Evolutionary conservation across 1,140 invertebrate species (phyloP).

Genomic region (Papilio xuthus): DNA sequence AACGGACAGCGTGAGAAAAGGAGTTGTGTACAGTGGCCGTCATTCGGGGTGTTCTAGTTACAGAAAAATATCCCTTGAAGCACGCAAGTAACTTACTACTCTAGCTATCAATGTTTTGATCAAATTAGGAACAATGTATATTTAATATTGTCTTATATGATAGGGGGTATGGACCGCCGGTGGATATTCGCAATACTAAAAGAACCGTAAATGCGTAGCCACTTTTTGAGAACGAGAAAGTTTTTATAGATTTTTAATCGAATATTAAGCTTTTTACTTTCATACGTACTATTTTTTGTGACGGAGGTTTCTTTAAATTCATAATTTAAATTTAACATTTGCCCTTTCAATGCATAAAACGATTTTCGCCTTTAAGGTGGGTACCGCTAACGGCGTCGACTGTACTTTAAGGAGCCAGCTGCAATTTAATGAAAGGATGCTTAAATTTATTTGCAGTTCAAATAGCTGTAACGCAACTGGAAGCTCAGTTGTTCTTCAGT

Average conservation of each 20-base stretch:
- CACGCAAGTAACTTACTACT: neutral
- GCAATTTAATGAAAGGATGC: constrained; percentile 28
- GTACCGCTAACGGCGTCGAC: neutral
- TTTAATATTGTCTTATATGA: too few species aligned
- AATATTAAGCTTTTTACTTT: too few species aligned
- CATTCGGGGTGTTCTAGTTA: neutral
- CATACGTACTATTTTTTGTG: too few species aligned
- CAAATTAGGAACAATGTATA: neutral
- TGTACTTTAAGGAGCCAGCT: constrained; percentile 29
- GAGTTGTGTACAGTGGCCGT: neutral
- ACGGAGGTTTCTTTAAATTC: too few species aligned
- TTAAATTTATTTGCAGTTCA: constrained; percentile 28
- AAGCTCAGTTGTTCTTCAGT: neutral
- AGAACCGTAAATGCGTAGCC: too few species aligned
- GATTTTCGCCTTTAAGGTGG: neutral
- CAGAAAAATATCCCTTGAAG: neutral
- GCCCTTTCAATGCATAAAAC: neutral
- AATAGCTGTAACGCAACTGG: constrained; percentile 21
- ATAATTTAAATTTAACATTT: too few species aligned
- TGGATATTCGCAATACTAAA: too few species aligned
- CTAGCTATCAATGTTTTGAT: neutral
- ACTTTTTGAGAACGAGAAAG: too few species aligned
- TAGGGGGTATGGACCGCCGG: too few species aligned
- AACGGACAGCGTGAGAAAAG: constrained; percentile 46
- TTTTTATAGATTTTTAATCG: too few species aligned